Conservation (phyloP, 2,113 vertebrate species). For the Oostethus manadensis region DNA sequence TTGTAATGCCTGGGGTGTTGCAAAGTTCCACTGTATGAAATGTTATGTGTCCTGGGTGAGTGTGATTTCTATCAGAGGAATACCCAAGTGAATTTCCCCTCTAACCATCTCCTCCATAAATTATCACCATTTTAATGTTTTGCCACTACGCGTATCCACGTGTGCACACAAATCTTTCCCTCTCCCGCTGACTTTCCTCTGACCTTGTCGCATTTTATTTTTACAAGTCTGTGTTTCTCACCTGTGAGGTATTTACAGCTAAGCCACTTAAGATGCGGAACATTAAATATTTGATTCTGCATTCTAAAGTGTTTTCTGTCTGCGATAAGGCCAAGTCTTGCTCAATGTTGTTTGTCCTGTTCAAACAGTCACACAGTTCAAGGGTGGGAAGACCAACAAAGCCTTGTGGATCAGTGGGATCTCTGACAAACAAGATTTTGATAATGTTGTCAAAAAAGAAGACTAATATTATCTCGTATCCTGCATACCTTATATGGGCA, state of each 20-base stretch:
- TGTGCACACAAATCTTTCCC: conserved; percentile 4
- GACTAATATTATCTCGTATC: conserved; percentile 11
- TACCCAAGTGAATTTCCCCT: conserved; percentile 4
- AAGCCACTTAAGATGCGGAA: conserved; percentile 38
- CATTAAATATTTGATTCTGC: conserved; percentile 56
- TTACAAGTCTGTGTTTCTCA: conserved; percentile 21
- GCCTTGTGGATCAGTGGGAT: conserved; percentile 13
- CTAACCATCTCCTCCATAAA: conserved; percentile 14
- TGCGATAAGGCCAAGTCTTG: conserved; percentile 16
- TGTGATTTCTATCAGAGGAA: not conserved
- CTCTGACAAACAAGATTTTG: conserved; percentile 25
- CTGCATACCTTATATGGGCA: too few species aligned
- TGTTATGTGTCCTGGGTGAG: not conserved
- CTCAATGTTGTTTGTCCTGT: conserved; percentile 26
- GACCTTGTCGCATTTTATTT: conserved; percentile 27
- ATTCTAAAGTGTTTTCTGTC: conserved; percentile 36
- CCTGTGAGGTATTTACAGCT: conserved; percentile 22
- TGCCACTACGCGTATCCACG: conserved; percentile 6
- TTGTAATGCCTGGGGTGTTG: too few species aligned
- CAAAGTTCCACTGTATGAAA: not conserved
- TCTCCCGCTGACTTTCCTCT: conserved; percentile 6
- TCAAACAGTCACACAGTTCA: conserved; percentile 33
- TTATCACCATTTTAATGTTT: conserved; percentile 17
- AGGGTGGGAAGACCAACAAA: conserved; percentile 11
- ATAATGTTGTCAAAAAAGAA: conserved; percentile 31